Conservation (phyloP, 1,140 invertebrate species). For the Whitmania pigra region DNA sequence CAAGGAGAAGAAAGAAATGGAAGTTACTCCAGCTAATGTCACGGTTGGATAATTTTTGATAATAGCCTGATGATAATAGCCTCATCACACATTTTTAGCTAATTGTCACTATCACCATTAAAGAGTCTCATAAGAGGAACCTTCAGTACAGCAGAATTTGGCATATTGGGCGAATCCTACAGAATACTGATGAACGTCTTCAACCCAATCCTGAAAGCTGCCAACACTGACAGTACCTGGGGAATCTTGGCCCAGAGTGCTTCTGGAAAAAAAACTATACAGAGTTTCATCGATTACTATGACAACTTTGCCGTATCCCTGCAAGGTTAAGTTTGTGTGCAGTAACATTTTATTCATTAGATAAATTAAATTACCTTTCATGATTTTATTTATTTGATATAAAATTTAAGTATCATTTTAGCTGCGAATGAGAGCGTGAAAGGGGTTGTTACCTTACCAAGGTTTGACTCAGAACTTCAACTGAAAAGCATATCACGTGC, state of each 20-base stretch:
- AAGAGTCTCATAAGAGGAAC: neutral
- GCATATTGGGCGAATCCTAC: slow-evolving; percentile 1
- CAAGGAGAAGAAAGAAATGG: slow-evolving; percentile 28
- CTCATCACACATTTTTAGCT: neutral
- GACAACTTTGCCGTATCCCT: neutral
- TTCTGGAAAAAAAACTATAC: slow-evolving; percentile 13
- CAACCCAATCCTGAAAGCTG: slow-evolving; percentile 3
- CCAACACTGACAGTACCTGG: neutral
- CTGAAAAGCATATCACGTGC: neutral
- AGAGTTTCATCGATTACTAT: slow-evolving; percentile 10
- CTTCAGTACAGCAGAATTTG: neutral
- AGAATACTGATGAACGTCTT: slow-evolving; percentile 7
- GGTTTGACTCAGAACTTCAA: neutral
- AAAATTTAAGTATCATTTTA: neutral
- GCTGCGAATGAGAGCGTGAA: slow-evolving; percentile 10
- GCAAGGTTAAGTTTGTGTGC: neutral
- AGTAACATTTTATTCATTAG: neutral
- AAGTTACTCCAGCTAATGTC: slow-evolving; percentile 1
- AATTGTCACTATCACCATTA: neutral
- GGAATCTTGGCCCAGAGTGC: neutral
- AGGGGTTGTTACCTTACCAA: slow-evolving; percentile 3
- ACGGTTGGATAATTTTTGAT: neutral
- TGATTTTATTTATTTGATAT: neutral
- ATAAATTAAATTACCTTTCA: neutral
- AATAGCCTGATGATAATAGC: neutral